Evolutionary conservation across 2,888 invertebrate genomes (phyloP), one percentile per base, ranked within the genome.

Genomic region (Aromia moschata): DNA sequence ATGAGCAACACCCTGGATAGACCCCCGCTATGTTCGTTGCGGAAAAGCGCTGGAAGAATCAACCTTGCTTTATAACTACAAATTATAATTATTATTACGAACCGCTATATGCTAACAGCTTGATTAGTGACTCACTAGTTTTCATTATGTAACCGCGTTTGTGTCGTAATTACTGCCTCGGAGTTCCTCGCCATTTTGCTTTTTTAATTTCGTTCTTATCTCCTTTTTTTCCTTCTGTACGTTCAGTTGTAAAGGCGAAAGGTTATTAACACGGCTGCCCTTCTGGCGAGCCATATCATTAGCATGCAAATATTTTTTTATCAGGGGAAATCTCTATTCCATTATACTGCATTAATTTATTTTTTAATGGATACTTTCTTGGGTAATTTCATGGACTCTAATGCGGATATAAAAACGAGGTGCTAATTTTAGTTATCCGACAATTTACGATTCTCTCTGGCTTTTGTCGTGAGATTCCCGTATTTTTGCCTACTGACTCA

Each of bases 221-320:
- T 25, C 25, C 16, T 31, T 44, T 45, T 14, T n/a, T 45, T 45
- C 2, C 10, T 25, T 2, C 15, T 15, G 14, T 45, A 44, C 25
- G 30, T 9, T 14, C 30, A 16, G 10, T n/a, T 11, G 12, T 15
- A 11, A 17, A 31, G n/a, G 31, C n/a, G 5, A 45, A 47, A 36
- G 18, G 20, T 18, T 31, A 20, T 17, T 47, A 25, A 36, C 36
- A 12, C 12, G 33, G 9, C 10, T 18, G 20, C 36, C 18, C 33
- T 36, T 46, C 1, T 47, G 18, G 17, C 37, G 14, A 36, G 25
- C 25, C 54, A 37, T 45, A 43, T 16, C 14, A 33, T 45, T 38
- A 45, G 38, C 54, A 54, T 54, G 54, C 31, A 54, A 54, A 54
- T 54, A 47, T 36, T 43, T 36, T n/a, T 46, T 54, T 51, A 38